Conservation (phyloP, 2,888 invertebrate genomes). For the Hofmannophila pseudospretella region DNA sequence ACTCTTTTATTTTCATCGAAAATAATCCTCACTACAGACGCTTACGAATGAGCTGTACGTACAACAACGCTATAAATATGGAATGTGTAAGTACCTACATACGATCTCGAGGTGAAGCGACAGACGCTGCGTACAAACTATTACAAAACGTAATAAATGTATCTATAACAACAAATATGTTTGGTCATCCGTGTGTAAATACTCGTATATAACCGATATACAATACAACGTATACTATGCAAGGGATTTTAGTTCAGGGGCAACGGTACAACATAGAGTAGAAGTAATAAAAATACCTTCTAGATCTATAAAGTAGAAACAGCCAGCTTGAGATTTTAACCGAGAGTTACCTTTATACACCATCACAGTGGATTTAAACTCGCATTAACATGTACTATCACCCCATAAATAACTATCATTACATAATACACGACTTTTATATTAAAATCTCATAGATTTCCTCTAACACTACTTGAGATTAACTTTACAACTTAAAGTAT, state of each 20-base stretch:
- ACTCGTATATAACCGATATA: slow-evolving; percentile 10
- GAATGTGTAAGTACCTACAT: slow-evolving; percentile 55
- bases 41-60: slow-evolving; percentile 41
- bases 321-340: too few species aligned
- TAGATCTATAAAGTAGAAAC: too few species aligned
- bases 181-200: slow-evolving; percentile 17
- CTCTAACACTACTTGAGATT: slow-evolving; percentile 5
- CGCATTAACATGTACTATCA: too few species aligned
- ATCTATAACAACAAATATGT: slow-evolving; percentile 15
- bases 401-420: neutral
- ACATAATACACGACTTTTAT: neutral
- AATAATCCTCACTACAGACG: slow-evolving; percentile 44
- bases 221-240: neutral
- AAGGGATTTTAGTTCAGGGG: neutral
- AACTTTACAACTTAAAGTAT: slow-evolving; percentile 20
- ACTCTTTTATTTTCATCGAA: slow-evolving; percentile 41
- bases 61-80: slow-evolving; percentile 32
- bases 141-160: slow-evolving; percentile 26
- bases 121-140: slow-evolving; percentile 14
- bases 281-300: too few species aligned
- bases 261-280: too few species aligned
- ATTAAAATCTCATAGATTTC: slow-evolving; percentile 13
- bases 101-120: slow-evolving; percentile 20
- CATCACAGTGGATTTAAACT: too few species aligned
- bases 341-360: too few species aligned